A percentile compares a stretch with the other conserved stretches of the same genome.
These are phyloP conservation scores for Salticus scenicus DNA, from an alignment of 2,888 invertebrate species.

Conservation along the genomic window DNA sequence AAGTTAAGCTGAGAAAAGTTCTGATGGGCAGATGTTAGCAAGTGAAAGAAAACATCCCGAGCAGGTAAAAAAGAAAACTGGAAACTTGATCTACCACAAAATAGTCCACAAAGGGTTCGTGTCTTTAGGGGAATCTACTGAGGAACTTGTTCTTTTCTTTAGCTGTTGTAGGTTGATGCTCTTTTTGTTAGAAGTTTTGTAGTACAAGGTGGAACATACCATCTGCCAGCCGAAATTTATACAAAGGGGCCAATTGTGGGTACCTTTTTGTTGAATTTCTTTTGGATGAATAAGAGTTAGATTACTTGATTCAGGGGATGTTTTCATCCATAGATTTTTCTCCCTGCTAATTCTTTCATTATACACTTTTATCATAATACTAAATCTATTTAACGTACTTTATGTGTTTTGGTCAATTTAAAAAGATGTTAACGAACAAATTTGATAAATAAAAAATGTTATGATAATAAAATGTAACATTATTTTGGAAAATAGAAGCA, in stretches of 20 bases:
- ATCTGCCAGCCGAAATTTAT: constrained; percentile 33
- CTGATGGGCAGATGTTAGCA: constrained; percentile 55
- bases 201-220: constrained; percentile 42
- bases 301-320: neutral
- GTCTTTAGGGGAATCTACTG: constrained; percentile 16
- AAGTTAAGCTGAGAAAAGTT: neutral
- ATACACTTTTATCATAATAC: no score
- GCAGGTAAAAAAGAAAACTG: constrained; percentile 11
- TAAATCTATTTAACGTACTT: no score
- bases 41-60: constrained; percentile 30
- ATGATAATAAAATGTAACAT: no score
- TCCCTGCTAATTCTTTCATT: no score
- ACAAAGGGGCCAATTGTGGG: neutral
- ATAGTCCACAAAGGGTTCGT: constrained; percentile 58
- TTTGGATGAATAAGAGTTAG: neutral
- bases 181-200: constrained; percentile 49
- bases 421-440: no score
- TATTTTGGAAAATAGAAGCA: no score
- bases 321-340: no score
- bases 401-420: no score
- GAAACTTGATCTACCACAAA: constrained; percentile 48
- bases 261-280: neutral
- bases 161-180: constrained; percentile 30
- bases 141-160: constrained; percentile 16
- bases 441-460: no score